Conservation (phyloP, 1,140 invertebrate species). For the Paraescarpia echinospica region DNA sequence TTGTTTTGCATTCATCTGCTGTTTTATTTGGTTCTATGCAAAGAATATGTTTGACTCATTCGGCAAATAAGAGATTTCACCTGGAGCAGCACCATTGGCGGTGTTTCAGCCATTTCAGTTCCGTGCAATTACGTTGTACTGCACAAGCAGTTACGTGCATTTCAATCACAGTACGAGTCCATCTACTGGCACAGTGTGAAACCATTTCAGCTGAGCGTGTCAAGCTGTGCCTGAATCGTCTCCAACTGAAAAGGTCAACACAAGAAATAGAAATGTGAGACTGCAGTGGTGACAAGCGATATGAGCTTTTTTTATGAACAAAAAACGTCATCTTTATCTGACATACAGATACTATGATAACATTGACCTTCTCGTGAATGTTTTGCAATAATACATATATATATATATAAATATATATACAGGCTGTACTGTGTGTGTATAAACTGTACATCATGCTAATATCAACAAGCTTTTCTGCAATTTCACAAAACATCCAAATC, state of each 20-base stretch:
- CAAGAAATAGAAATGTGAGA: background rate
- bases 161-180: background rate
- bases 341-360: background rate
- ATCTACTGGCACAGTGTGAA: background rate
- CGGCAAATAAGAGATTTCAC: background rate
- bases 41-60: background rate
- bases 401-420: background rate
- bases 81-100: background rate
- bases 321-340: background rate
- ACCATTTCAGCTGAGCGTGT: slow-evolving; percentile 10
- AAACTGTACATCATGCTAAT: background rate
- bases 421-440: background rate
- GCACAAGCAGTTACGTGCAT: background rate
- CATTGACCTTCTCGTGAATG: background rate
- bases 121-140: background rate
- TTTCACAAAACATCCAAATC: background rate
- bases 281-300: background rate
- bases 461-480: background rate
- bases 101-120: background rate
- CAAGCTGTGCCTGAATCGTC: slow-evolving; percentile 12
- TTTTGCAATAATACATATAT: background rate
- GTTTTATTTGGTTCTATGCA: too few species aligned
- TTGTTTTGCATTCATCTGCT: background rate
- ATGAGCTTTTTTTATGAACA: too few species aligned
- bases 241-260: slow-evolving; percentile 11